Conservation (phyloP, 2,797 vertebrate species). For the Nyctibius grandis region DNA sequence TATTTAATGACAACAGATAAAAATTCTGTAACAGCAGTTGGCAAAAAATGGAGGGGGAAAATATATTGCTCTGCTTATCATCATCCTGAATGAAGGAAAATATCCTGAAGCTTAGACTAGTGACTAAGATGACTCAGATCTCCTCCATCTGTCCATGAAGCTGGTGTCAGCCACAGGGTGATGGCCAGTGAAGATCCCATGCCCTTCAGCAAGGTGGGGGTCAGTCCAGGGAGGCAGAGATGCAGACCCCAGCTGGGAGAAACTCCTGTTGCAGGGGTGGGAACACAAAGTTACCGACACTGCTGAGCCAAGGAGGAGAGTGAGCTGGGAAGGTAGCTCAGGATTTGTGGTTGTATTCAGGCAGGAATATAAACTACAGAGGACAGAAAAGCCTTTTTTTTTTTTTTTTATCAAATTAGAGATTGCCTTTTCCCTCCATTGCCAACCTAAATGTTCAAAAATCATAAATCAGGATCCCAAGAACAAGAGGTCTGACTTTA, state of each 20-base stretch:
- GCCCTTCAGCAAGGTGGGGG: background rate
- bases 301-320: background rate
- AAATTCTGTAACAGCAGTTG: background rate
- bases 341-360: background rate
- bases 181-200: background rate
- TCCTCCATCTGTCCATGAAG: background rate
- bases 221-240: background rate
- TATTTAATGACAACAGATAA: background rate
- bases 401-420: background rate
- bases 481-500: background rate
- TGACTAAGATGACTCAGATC: background rate
- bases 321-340: background rate
- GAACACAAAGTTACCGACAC: background rate
- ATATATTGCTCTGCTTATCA: background rate
- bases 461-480: background rate
- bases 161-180: fast-evolving
- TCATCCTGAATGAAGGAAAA: background rate
- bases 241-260: background rate
- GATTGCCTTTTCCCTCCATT: background rate
- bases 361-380: background rate
- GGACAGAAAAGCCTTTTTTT: background rate
- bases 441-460: background rate
- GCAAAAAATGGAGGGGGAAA: background rate
- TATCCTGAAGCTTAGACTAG: background rate
- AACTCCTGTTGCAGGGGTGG: background rate